phyloP scores from a whole-genome alignment of 2,113 vertebrate genomes.

The Megatriorchis doriae region DNA sequence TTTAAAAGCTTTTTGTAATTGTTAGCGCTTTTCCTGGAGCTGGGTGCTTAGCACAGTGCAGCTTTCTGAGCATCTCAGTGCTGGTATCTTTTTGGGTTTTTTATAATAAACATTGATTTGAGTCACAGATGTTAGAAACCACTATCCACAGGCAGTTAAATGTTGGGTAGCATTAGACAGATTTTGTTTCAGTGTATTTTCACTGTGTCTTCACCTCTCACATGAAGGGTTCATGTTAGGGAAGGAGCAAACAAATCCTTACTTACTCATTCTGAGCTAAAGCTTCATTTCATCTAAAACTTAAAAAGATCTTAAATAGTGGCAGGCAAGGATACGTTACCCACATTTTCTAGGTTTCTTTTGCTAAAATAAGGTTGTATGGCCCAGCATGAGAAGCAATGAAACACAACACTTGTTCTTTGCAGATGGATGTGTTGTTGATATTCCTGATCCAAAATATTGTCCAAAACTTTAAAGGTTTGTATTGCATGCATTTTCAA shows the following conservation, averaged over 20 bases:
- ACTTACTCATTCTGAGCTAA: neutral
- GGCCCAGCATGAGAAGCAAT: rapidly evolving
- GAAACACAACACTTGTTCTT: neutral
- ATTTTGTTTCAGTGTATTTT: neutral
- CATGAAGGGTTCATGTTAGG: rapidly evolving
- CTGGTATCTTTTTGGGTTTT: neutral
- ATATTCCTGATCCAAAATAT: neutral
- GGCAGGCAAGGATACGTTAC: neutral
- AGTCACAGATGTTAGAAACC: neutral
- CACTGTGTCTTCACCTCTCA: neutral
- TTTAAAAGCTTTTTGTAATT: neutral
- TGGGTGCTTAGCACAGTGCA: too few species aligned
- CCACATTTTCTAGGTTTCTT: neutral
- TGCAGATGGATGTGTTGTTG: neutral
- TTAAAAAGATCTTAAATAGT: neutral
- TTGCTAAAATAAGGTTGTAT: neutral
- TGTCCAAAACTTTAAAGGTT: neutral
- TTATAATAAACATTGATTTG: neutral
- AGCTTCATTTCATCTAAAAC: neutral
- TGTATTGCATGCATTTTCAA: neutral
- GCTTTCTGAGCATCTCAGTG: neutral
- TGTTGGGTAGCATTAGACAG: neutral
- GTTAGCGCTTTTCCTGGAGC: neutral
- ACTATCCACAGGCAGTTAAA: neutral
- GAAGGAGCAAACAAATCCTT: neutral